Percentiles rank a stretch among this genome's conserved stretches.
phyloP scores from a whole-genome alignment of 2,888 invertebrate genomes.

The Peribatodes rhomboidaria region DNA sequence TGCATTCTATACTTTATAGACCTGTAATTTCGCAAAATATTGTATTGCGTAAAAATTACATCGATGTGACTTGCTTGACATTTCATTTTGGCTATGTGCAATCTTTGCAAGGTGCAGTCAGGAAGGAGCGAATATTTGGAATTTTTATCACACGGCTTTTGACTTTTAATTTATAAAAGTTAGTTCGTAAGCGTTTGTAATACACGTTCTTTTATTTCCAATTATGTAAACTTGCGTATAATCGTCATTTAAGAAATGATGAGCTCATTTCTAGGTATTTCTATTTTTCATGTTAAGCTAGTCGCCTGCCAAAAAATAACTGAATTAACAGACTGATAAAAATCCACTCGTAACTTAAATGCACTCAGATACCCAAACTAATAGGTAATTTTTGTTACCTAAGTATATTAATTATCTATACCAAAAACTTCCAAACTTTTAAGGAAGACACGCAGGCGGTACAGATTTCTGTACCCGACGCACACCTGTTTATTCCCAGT shows the following conservation, averaged over 20 bases:
- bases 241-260: no score
- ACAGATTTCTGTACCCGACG: not conserved
- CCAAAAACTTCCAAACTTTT: not conserved
- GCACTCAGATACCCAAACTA: no score
- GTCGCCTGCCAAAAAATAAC: no score
- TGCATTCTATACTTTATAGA: not conserved
- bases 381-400: no score
- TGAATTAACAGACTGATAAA: no score
- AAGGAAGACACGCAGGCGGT: not conserved
- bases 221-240: not conserved
- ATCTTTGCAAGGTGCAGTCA: constrained; percentile 15
- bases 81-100: constrained; percentile 8
- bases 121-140: constrained; percentile 11
- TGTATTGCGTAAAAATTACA: constrained; percentile 7
- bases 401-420: not conserved
- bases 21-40: not conserved
- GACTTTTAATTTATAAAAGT: not conserved
- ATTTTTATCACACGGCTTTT: constrained; percentile 10
- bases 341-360: no score
- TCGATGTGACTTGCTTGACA: constrained; percentile 21
- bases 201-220: not conserved
- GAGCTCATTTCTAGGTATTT: no score
- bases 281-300: no score
- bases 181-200: not conserved
- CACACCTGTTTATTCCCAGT: constrained; percentile 17